A percentile compares a stretch with the other conserved stretches of the same genome.
Conservation (phyloP, 1,140 invertebrate genomes). For the Drosophila kurseongensis region DNA sequence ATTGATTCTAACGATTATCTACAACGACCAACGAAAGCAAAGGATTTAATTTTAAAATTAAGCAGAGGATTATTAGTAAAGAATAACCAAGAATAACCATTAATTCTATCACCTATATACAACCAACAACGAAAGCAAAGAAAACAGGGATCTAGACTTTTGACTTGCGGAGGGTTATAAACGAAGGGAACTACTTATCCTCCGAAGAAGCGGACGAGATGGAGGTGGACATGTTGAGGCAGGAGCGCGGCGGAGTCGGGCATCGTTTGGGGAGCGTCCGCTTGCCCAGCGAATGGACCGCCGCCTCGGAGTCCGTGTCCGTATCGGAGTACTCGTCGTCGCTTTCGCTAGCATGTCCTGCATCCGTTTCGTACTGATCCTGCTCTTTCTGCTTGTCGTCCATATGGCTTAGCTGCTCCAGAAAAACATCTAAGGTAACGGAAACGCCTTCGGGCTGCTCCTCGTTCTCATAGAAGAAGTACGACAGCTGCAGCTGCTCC, state of each 20-base stretch:
- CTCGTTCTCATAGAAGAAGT: slow-evolving; percentile 62
- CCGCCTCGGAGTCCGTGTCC: slow-evolving; percentile 16
- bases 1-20: not conserved
- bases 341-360: slow-evolving; percentile 55
- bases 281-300: not conserved
- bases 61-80: not conserved
- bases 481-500: slow-evolving; percentile 52
- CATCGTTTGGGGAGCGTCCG: slow-evolving; percentile 10
- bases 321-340: slow-evolving; percentile 69
- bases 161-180: not conserved
- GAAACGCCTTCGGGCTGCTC: slow-evolving; percentile 10
- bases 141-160: not conserved
- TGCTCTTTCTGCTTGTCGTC: slow-evolving; percentile 2
- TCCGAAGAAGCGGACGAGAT: slow-evolving; percentile 18
- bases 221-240: slow-evolving; percentile 4
- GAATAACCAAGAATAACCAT: not conserved
- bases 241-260: slow-evolving; percentile 5
- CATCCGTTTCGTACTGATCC: slow-evolving; percentile 61
- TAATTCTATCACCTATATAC: not conserved
- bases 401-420: not conserved
- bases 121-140: slow-evolving; percentile 14
- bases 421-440: too few species aligned
- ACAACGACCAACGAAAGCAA: slow-evolving; percentile 19
- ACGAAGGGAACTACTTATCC: slow-evolving; percentile 19
- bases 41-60: not conserved